Conservation (phyloP, 1,140 invertebrate genomes). For the Glossosoma conforme region DNA sequence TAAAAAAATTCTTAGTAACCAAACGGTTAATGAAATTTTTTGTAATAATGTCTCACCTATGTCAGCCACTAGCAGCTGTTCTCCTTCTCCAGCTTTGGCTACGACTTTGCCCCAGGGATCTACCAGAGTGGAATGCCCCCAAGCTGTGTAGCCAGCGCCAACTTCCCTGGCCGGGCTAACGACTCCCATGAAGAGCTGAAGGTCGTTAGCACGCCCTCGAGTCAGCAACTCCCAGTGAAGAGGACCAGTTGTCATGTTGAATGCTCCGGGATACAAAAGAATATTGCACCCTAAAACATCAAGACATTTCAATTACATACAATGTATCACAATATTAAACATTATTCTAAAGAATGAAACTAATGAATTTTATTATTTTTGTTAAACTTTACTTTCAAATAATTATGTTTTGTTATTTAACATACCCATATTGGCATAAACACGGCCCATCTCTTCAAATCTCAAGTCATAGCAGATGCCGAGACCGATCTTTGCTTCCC, state of each 20-base stretch:
- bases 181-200: slow-evolving; percentile 73
- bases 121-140: slow-evolving; percentile 81
- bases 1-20: no score
- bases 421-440: slow-evolving; percentile 72
- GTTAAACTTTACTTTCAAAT: not conserved
- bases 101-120: slow-evolving; percentile 85
- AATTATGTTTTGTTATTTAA: not conserved
- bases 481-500: slow-evolving; percentile 76
- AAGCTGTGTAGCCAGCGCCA: slow-evolving; percentile 74
- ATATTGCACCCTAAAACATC: slow-evolving; percentile 67
- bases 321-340: not conserved
- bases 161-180: slow-evolving; percentile 73
- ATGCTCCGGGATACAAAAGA: slow-evolving; percentile 88
- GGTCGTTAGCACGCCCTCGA: slow-evolving; percentile 77
- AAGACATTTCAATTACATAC: no score
- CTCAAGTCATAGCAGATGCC: slow-evolving; percentile 94
- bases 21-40: no score
- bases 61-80: slow-evolving; percentile 69
- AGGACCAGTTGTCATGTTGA: slow-evolving; percentile 93
- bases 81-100: slow-evolving; percentile 61
- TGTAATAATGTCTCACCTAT: slow-evolving; percentile 50
- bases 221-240: slow-evolving; percentile 86
- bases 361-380: not conserved
- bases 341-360: no score
- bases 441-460: slow-evolving; percentile 82